Conservation (phyloP, 2,113 vertebrate species). For the Martes martes region DNA sequence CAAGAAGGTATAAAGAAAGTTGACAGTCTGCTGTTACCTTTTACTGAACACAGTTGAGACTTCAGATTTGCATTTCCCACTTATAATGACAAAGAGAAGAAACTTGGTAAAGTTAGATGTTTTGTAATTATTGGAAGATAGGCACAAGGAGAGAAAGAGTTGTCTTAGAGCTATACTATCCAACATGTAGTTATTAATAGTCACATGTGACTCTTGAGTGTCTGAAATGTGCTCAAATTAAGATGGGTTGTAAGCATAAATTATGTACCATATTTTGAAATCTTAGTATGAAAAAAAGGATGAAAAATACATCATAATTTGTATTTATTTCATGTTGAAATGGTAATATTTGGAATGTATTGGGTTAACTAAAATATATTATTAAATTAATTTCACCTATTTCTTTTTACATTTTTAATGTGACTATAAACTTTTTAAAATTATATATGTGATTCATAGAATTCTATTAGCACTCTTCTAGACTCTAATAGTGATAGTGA, state of each 20-base stretch:
- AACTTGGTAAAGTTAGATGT: background rate
- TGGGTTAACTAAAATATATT: background rate
- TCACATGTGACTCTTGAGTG: background rate
- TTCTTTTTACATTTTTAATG: background rate
- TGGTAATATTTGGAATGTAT: background rate
- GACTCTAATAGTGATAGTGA: background rate
- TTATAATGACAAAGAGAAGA: background rate
- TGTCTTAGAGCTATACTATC: background rate
- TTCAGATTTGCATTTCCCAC: background rate
- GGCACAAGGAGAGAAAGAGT: background rate
- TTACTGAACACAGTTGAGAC: background rate
- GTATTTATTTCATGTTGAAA: background rate
- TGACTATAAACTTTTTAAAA: background rate
- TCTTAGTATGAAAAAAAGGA: background rate
- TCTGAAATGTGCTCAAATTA: background rate
- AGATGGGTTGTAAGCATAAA: background rate
- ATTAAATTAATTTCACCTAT: background rate
- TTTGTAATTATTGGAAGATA: background rate
- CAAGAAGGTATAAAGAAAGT: background rate
- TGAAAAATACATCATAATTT: background rate
- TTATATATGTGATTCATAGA: background rate
- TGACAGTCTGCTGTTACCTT: background rate
- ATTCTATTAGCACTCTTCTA: background rate
- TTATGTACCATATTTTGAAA: background rate
- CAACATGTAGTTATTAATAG: background rate